Evolutionary conservation across 1,140 invertebrate genomes (phyloP), one percentile per base, ranked within the genome.

Genomic region (Cyclina sinensis): DNA sequence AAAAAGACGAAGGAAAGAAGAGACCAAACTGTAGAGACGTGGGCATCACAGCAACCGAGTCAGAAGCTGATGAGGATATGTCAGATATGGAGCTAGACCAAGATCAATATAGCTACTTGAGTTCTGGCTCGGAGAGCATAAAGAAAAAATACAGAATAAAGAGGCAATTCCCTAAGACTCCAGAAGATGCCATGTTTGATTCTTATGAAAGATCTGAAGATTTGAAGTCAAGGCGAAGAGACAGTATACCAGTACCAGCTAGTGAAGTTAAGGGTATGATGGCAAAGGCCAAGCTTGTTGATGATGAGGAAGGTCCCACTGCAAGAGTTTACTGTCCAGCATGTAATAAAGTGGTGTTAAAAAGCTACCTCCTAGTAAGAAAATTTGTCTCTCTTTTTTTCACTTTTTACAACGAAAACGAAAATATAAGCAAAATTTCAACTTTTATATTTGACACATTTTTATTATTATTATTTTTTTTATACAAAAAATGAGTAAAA

Each of bases 51-150:
- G 74, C 27, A 30, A 39, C 74, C 21, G 74, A 78, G 32, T 78
- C 74, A 1, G 74, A 78, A 78, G 74, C 74, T 54, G 74, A 78
- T 48, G 46, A 51, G 74, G 74, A 78, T 51, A 78, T 78, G 74
- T 78, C 74, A 11, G 74, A 78, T 78, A 12, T 73, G 21, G 74
- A 78, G 7, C 2, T 78, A 3, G 74, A 78, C 3, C 35, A 70
- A 16, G 65, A 21, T 5, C 27, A 54, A 21, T 43, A 48, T 51
- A 76, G 43, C n/a, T 48, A 76, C 24, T 7, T 16, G 12, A 24
- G 51, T 54, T 54, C 51, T 54, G 57, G n/a, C 1, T 27, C 57
- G 27, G 57, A 62, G 14, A 27, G n/a, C 18, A 12, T 39, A 74
- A 74, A 78, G 14, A 78, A n/a, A n/a, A n/a, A n/a, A n/a, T n/a